These are phyloP conservation scores for Cairina moschata DNA, from an alignment of 2,113 vertebrate genomes.

Conservation along the genomic window DNA sequence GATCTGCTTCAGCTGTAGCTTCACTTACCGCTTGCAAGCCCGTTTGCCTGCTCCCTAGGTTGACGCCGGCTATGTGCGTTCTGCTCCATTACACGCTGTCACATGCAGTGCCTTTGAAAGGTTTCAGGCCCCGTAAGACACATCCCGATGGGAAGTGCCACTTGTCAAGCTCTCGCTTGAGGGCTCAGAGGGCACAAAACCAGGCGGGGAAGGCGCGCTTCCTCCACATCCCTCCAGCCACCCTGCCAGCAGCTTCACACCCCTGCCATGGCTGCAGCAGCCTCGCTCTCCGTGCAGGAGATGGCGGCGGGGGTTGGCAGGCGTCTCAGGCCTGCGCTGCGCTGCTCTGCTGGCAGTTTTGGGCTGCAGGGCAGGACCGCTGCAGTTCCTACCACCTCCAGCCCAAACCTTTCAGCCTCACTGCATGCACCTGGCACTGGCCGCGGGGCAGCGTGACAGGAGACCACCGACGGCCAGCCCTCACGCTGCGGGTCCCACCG, in stretches of 20 bases:
- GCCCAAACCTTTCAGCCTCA: neutral
- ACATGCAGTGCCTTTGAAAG: neutral
- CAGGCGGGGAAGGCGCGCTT: neutral
- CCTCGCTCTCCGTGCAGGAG: rapidly evolving
- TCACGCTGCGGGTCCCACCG: neutral
- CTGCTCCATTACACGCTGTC: neutral
- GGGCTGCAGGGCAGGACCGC: neutral
- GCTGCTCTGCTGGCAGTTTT: neutral
- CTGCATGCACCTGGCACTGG: neutral
- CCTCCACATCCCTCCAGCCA: neutral
- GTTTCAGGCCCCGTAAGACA: neutral
- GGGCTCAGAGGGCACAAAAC: neutral
- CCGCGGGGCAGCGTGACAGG: neutral
- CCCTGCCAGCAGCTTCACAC: neutral
- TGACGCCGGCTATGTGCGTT: neutral
- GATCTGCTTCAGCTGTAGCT: neutral
- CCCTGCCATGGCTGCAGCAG: neutral
- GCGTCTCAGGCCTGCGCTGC: neutral
- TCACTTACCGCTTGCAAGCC: neutral
- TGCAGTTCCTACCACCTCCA: neutral
- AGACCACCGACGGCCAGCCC: neutral
- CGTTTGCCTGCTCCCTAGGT: neutral
- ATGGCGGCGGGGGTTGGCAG: neutral
- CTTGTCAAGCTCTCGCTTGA: neutral
- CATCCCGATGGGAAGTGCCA: neutral